Evolutionary conservation across 23 tunicate genomes (phyloP), one percentile per base, ranked within the genome.

Genomic region (Aplidium turbinatum): DNA sequence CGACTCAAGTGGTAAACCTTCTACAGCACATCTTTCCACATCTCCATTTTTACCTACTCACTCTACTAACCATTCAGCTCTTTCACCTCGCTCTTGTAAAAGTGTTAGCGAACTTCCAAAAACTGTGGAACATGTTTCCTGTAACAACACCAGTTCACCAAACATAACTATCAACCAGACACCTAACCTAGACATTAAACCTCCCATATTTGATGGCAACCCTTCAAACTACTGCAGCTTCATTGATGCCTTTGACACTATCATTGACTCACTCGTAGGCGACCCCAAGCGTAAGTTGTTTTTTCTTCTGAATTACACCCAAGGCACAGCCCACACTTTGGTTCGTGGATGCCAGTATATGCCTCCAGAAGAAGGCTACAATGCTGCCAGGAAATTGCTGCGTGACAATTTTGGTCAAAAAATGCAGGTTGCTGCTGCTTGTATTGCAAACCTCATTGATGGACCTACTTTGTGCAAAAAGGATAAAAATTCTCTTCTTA

Each of bases 291-390:
- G 73, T 24, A 67, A 67, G 38, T 25, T 67, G 55, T 67, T 23
- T 67, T 67, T 35, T 40, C 38, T 67, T 13, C 53, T 67, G 73
- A 53, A 67, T 13, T 67, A 36, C 53, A 67, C 73, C 11, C 35
- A 22, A n/a, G 73, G 73, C 9, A 7, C 73, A 19, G 73, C 73
- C 7, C 51, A 38, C 22, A 53, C 55, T 3, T 22, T 67, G 55
- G 73, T 67, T 22, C 47, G 47, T 58, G 61, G 76, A 3, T 70
- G 76, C 6, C 76, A 47, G 38, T 50, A 70, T 28, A 47, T 70
- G 76, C 76, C 76, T 24, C 23, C 23, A 4, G 61, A 70, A 5
- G 29, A 47, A 29, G 76, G 76, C 28, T 70, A 70, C 61, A 6
- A 27, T 33, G 25, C 2, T 33, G 62, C 61, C n/a, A 47, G 61